These are phyloP conservation scores for Entomobrya proxima DNA, from an alignment of 2,888 invertebrate genomes.

Conservation along the genomic window DNA sequence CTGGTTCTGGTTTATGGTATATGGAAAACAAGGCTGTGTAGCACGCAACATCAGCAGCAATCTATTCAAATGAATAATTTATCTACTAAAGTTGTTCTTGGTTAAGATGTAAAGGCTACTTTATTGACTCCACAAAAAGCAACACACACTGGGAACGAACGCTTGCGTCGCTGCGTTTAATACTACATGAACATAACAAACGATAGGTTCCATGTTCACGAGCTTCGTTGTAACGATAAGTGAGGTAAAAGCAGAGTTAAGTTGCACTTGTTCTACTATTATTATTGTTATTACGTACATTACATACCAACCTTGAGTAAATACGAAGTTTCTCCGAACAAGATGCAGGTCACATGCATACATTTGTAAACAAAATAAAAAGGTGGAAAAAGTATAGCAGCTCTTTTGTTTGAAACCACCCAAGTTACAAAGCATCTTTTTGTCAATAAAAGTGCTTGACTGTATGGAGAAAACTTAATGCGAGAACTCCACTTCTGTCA, in stretches of 20 bases:
- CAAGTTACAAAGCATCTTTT: no score
- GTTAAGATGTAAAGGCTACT: constrained; percentile 47
- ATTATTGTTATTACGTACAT: no score
- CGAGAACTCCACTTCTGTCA: no score
- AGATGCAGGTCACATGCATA: neutral
- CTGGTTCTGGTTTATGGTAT: no score
- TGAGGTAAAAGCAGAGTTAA: neutral
- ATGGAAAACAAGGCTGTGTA: no score
- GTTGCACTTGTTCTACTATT: neutral
- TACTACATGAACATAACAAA: neutral
- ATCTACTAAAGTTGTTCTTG: constrained; percentile 21
- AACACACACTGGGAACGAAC: no score
- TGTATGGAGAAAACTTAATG: no score
- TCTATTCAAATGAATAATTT: constrained; percentile 50
- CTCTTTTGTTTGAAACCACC: no score
- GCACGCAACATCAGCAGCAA: constrained; percentile 2
- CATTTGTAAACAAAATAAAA: no score
- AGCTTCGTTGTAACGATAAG: constrained; percentile 42
- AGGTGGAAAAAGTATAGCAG: no score
- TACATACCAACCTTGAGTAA: neutral
- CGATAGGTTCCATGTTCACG: constrained; percentile 44
- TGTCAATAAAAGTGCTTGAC: no score
- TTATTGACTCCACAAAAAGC: constrained; percentile 12
- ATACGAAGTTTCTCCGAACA: neutral
- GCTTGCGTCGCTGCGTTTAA: no score